Evolutionary conservation across 2,113 vertebrate species (phyloP), one percentile per base, ranked within the genome.

Genomic region (Connochaetes taurinus): DNA sequence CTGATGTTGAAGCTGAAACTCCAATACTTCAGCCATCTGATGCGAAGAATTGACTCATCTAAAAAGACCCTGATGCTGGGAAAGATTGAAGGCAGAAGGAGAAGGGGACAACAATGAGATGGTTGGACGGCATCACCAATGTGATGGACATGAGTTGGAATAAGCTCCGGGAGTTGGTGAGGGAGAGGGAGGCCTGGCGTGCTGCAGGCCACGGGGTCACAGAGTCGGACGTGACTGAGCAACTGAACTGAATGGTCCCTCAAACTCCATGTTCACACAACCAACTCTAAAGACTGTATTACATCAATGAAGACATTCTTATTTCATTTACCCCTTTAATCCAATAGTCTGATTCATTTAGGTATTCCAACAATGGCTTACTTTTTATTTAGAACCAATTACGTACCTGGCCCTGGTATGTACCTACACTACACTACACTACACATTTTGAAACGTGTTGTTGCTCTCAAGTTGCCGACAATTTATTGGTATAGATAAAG

Each of bases 221-320:
- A 71, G 19, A 2, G n/a, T 40, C 5, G 0, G 9, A 71, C 1
- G 0, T 5, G 2, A 71, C 5, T 36, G 9, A 23, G 67, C n/a
- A 36, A 36, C 67, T 71, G 19, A 71, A 71, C n/a, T 21, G 33
- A 36, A 67, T 9, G n/a, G n/a, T 71, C n/a, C 64, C 57, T 45
- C 29, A 31, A 81, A 29, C 1, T 25, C 43, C 47, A 10, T 4
- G 10, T 47, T 95, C 52, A 52, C 4, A 85, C 2, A 16, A 82
- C 29, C 14, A 6, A 47, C 40, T 55, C 85, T 50, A 57, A 91
- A 87, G 57, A 50, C 52, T 3, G 4, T 11, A 1, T 52, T 67
- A 50, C 57, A 60, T 80, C 14, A 76, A 10, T 58, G 62, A 74
- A 88, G 52, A 43, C 23, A 36, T 80, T 43, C 14, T 50, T 11